Base-by-base conservation (phyloP, 2,797 vertebrate species). In the Poecilia gillii region DNA sequence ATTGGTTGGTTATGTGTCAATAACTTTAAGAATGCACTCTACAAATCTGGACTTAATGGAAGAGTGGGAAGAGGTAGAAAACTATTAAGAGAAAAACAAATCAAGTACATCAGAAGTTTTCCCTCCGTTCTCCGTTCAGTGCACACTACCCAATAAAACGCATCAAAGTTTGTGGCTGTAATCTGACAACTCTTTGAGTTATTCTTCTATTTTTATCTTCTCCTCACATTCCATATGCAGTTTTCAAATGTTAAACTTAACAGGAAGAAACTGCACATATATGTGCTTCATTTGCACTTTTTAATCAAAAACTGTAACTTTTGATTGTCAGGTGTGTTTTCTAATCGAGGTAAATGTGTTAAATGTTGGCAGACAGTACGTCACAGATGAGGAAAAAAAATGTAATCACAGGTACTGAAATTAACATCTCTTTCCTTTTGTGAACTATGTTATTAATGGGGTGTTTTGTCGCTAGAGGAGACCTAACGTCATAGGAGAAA, bases 231-330 rank as follows among this genome's bases (percentile, higher is more conserved):
- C 31, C 0, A 28, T 51, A 55, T 43, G 49, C 31, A 49, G 5
- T 46, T 71, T 36, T 43, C 8, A 33, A 36, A 64, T 11, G 41
- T 62, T 71, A 9, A 64, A 76, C 5, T 28, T 71, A 36, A 74
- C 46, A 77, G 16, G 49, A 71, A 73, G 7, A 85, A 66, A 66
- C 11, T 28, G 25, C 47, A 76, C 41, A 59, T 23, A 20, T 4
- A 80, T 33, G 14, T 3, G 5, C 51, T 83, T 80, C 9, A 84
- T 84, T 85, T 31, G 46, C 84, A 84, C 82, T 59, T 79, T 6
- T 36, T 12, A 41, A 2, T 8, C 46, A 71, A 46, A 81, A 73
- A 73, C 49, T 77, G 51, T 41, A 83, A 71, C 62, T n/a, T 1
- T 75, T 78, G 64, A 36, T 59, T 75, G 23, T 6, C 46, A 7